Percentiles rank a stretch among this genome's conserved stretches.
Evolutionary conservation across 2,797 vertebrate species (phyloP).

Genomic region (Gallinago solitaria): DNA sequence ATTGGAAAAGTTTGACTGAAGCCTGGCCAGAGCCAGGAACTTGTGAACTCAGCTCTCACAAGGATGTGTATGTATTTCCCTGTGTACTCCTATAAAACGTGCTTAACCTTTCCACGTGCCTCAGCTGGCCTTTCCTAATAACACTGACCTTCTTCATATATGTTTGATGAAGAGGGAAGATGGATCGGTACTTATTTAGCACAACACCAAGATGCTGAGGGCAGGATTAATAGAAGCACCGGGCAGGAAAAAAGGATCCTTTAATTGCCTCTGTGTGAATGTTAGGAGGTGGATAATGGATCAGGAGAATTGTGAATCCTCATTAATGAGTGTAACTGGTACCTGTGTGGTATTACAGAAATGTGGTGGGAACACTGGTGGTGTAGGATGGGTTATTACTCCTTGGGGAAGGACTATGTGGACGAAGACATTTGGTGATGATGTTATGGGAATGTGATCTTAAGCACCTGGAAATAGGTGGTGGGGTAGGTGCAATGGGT

Average conservation of each 20-base stretch:
- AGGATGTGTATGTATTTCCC: neutral
- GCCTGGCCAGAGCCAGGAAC: neutral
- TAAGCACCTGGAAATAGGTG: rapidly evolving
- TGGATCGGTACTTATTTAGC: neutral
- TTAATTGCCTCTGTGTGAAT: neutral
- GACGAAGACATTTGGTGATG: neutral
- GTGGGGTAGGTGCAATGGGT: neutral
- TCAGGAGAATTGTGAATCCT: neutral
- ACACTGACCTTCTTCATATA: neutral
- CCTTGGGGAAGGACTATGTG: neutral
- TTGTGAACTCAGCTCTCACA: neutral
- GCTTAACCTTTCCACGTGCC: neutral
- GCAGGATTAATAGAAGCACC: neutral
- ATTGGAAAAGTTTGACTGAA: neutral
- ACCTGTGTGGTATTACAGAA: neutral
- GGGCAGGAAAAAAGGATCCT: neutral
- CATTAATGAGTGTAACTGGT: neutral
- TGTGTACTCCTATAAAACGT: too few species aligned
- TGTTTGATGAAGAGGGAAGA: neutral
- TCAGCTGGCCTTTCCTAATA: neutral
- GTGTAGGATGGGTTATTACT: rapidly evolving
- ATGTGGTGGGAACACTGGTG: neutral
- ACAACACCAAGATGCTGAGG: neutral
- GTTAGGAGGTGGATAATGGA: neutral
- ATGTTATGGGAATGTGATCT: neutral